Conservation (phyloP, 2,113 vertebrate species). For the Antechinus stuartii region DNA sequence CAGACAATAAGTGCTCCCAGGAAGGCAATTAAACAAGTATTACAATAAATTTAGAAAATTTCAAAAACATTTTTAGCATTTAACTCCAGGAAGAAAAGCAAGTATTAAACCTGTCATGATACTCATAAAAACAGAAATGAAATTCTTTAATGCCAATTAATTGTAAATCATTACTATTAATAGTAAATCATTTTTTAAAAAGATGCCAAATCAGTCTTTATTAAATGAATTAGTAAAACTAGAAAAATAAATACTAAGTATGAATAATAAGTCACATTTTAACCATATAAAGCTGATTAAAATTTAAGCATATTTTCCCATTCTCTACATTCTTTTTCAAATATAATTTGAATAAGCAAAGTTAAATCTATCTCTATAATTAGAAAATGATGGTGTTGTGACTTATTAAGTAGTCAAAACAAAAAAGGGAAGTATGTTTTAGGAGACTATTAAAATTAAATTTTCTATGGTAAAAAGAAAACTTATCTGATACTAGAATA, state of each 20-base stretch:
- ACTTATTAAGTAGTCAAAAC: conserved; percentile 45
- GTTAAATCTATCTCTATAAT: not conserved
- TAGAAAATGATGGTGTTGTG: conserved; percentile 1
- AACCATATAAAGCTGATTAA: no score
- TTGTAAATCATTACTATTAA: not conserved
- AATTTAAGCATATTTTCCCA: no score
- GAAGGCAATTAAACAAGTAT: not conserved
- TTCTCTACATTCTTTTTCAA: no score
- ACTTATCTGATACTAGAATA: conserved; percentile 44
- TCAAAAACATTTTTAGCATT: not conserved
- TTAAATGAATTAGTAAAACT: not conserved
- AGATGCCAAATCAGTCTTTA: not conserved
- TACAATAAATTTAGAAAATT: not conserved
- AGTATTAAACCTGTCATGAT: not conserved
- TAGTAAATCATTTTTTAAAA: not conserved
- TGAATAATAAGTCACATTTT: not conserved
- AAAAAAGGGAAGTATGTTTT: not conserved
- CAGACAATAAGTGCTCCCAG: not conserved
- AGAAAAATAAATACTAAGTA: not conserved
- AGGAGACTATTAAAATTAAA: conserved; percentile 24
- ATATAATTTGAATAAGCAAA: no score
- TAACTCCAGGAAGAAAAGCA: not conserved
- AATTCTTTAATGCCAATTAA: not conserved
- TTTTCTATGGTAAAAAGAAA: conserved; percentile 52
- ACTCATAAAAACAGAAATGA: not conserved